A percentile compares a stretch with the other conserved stretches of the same genome.
Evolutionary conservation across 2,888 invertebrate genomes (phyloP).

Genomic region (Nemotelus nigrinus): DNA sequence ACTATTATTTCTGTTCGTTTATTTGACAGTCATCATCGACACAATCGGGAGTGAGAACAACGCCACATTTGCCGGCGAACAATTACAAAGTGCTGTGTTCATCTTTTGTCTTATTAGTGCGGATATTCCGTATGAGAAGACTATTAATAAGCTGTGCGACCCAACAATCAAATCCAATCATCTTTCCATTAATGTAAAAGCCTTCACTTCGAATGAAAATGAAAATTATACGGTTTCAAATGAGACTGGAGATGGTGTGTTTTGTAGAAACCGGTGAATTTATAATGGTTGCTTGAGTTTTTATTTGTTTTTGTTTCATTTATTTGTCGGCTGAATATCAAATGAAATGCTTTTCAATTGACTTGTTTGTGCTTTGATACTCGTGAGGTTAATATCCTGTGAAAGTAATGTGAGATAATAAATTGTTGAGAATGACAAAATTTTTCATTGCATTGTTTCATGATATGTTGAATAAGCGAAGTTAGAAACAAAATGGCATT

Average conservation of each 20-base stretch:
- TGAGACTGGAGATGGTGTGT: background rate
- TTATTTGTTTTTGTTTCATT: background rate
- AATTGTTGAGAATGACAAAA: no score
- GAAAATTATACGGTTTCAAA: constrained; percentile 44
- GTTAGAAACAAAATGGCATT: no score
- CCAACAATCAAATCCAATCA: constrained; percentile 51
- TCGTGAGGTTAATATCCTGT: no score
- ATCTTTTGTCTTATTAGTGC: constrained; percentile 38
- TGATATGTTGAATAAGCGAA: no score
- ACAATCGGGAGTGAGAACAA: no score
- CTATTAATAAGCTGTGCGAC: constrained; percentile 46
- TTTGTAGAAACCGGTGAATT: background rate
- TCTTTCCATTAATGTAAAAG: constrained; percentile 52
- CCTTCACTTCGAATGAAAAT: constrained; percentile 28
- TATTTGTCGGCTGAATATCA: background rate
- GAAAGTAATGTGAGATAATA: no score
- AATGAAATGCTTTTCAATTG: background rate
- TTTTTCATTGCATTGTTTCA: no score
- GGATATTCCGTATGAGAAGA: constrained; percentile 27
- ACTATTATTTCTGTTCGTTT: no score
- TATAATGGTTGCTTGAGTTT: background rate
- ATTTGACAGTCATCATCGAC: no score
- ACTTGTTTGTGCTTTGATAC: background rate
- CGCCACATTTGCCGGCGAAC: no score
- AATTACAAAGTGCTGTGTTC: background rate